Conservation (phyloP, 2,113 vertebrate genomes). For the Paradoxurus hermaphroditus region DNA sequence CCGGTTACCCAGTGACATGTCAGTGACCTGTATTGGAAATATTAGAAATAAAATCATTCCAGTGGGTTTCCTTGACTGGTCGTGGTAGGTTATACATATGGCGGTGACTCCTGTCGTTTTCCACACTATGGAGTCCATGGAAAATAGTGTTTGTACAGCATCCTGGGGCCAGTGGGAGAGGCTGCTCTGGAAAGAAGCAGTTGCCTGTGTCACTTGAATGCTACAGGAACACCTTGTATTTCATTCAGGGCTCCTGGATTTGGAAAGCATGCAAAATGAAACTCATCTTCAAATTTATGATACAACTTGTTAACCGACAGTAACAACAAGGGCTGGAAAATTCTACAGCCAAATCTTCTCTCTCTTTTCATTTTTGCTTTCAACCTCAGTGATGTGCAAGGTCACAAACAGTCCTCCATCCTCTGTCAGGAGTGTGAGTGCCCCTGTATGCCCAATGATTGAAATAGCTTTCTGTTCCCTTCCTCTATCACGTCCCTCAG, state of each 20-base stretch:
- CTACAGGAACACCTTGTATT: no score
- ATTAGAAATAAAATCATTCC: not conserved
- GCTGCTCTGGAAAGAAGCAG: not conserved
- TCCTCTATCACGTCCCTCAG: not conserved
- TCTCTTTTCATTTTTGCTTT: not conserved
- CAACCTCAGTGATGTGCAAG: not conserved
- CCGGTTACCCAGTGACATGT: not conserved
- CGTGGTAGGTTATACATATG: no score
- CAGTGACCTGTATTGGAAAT: not conserved
- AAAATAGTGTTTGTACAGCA: not conserved
- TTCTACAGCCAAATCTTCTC: not conserved
- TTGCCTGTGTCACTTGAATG: no score
- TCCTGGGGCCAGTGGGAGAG: not conserved
- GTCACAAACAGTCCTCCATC: not conserved
- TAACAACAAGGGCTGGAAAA: not conserved
- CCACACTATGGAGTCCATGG: rapidly evolving
- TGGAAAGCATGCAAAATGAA: not conserved
- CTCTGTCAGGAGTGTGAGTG: not conserved
- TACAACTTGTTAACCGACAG: not conserved
- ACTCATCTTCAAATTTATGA: not conserved
- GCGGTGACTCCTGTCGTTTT: not conserved
- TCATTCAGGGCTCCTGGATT: not conserved
- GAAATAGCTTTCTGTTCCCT: not conserved
- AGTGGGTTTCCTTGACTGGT: not conserved
- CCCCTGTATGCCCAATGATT: not conserved